Conservation (phyloP, 2,888 invertebrate species). For the Pseudanteris insignis region DNA sequence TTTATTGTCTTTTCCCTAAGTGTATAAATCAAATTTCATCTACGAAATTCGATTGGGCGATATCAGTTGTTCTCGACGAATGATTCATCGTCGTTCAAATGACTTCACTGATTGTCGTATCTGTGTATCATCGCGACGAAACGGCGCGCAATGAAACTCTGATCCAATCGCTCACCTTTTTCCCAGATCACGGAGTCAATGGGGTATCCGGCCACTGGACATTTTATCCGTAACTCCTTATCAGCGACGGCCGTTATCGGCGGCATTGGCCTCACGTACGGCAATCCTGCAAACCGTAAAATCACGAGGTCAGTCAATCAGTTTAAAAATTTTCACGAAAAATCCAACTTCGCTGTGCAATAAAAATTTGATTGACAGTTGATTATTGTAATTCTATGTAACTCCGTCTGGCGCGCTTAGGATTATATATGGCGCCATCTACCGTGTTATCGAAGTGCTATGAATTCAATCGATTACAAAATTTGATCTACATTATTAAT, state of each 20-base stretch:
- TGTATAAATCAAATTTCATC: no score
- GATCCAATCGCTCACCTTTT: slow-evolving; percentile 64
- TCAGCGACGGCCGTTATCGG: slow-evolving; percentile 67
- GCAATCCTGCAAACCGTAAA: slow-evolving; percentile 61
- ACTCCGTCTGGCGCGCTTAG: no score
- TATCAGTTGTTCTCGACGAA: background rate
- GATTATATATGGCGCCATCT: no score
- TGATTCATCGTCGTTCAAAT: background rate
- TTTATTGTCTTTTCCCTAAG: no score
- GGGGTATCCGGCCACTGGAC: slow-evolving; percentile 70
- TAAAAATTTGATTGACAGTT: slow-evolving; percentile 27
- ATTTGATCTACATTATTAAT: no score
- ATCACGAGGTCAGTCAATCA: slow-evolving; percentile 26
- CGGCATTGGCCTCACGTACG: slow-evolving; percentile 65
- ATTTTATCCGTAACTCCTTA: slow-evolving; percentile 67
- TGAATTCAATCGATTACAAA: no score
- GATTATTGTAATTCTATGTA: no score
- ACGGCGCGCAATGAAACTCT: background rate
- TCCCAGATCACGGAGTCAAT: slow-evolving; percentile 69
- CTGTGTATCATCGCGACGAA: background rate
- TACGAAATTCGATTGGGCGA: background rate
- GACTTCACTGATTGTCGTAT: background rate
- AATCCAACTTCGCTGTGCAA: slow-evolving; percentile 1
- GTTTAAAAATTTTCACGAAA: slow-evolving; percentile 10
- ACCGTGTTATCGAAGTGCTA: no score